These are phyloP conservation scores for Eufriesea mexicana DNA, from an alignment of 1,140 invertebrate species.

Conservation along the genomic window DNA sequence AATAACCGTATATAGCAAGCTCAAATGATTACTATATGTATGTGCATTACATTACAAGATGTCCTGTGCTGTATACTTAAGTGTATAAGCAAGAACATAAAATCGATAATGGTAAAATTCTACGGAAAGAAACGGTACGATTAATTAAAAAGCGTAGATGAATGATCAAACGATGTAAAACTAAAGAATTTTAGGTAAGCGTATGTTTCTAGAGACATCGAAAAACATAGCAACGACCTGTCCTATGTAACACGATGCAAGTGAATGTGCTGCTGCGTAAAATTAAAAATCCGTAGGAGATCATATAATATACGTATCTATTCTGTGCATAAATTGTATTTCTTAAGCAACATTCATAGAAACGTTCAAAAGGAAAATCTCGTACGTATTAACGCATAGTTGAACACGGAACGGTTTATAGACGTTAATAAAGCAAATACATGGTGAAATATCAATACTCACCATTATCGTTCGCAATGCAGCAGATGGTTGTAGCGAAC, in stretches of 20 bases:
- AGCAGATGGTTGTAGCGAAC: conserved; percentile 17
- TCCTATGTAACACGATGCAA: neutral
- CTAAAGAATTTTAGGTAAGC: neutral
- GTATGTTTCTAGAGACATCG: conserved; percentile 16
- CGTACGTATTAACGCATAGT: too few relatives aligned
- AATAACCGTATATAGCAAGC: neutral
- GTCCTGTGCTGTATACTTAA: neutral
- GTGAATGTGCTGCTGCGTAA: neutral
- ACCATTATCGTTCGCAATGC: conserved; percentile 22
- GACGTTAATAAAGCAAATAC: neutral
- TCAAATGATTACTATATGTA: neutral
- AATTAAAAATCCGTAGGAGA: neutral
- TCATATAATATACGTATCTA: neutral
- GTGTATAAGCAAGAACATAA: conserved; percentile 17
- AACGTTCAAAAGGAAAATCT: neutral
- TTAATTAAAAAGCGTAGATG: neutral
- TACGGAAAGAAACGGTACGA: neutral
- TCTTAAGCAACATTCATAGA: neutral
- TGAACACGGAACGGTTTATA: neutral
- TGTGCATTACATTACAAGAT: neutral
- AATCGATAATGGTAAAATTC: conserved; percentile 35
- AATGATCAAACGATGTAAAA: neutral
- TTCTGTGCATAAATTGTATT: neutral
- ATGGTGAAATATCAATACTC: conserved; percentile 1
- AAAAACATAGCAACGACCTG: neutral